Conservation (phyloP, 2,797 vertebrate species). For the Ateles fusciceps region DNA sequence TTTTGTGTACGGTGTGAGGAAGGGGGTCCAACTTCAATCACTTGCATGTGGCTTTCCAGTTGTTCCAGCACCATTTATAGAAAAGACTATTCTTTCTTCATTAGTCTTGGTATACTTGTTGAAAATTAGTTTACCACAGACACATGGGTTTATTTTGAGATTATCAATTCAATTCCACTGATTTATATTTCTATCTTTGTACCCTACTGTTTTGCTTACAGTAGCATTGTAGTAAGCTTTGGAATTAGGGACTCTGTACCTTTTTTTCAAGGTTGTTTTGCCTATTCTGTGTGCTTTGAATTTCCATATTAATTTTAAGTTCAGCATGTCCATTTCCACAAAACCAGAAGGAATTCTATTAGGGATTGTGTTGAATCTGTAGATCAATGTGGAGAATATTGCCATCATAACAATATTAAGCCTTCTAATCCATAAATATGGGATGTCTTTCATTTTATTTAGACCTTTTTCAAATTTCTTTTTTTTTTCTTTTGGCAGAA, state of each 20-base stretch:
- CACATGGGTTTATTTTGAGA: neutral
- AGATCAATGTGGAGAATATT: neutral
- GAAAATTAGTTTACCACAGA: neutral
- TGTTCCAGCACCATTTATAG: neutral
- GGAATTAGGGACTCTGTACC: neutral
- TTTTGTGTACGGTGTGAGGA: neutral
- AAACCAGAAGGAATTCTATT: neutral
- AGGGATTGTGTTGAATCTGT: neutral
- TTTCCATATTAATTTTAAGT: neutral
- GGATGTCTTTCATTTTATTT: neutral
- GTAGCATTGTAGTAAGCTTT: neutral
- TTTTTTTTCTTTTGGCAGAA: neutral
- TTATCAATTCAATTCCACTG: neutral
- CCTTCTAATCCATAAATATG: neutral
- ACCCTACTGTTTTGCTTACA: neutral
- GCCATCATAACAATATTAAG: neutral
- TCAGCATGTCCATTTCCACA: neutral
- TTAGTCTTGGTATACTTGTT: neutral
- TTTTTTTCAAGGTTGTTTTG: neutral
- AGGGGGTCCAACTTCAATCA: neutral
- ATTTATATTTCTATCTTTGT: neutral
- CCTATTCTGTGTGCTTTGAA: neutral
- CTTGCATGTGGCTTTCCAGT: neutral
- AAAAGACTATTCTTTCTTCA: neutral
- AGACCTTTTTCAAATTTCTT: neutral